Base-by-base conservation (phyloP, 2,797 vertebrate species). In the Lindbergichthys nudifrons region DNA sequence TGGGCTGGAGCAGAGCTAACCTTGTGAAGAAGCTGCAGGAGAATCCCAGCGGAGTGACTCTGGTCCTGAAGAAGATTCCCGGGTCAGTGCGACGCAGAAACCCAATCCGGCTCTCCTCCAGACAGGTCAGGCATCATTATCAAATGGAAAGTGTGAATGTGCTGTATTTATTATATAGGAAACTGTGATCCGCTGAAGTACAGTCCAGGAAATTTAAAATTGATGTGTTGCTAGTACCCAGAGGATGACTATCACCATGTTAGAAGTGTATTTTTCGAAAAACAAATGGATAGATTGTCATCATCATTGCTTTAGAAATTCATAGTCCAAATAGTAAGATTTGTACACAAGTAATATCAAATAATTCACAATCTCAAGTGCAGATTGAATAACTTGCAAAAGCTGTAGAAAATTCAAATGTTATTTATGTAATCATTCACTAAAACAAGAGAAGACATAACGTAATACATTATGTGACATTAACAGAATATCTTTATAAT, bases 1-100 rank as follows among this genome's bases (percentile, higher is more conserved):
- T 99, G 89, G 98, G 97, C 62, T 99, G 98, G 98, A 96, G 96
- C 56, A 92, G 85, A 6, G 69, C 61, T 50, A 98, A 93, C 68
- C 91, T 98, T 54, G 84, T 91, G 6, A 94, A 90, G 83, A 98
- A 98, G 88, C 94, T 99, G 21, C 92, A 80, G 54, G 96, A 96
- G 89, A 95, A 95, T 71, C 91, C 92, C 0, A 88, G 46, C 0
- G 88, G 87, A 5, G 95, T 96, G 80, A 95, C 93, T 1, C 84
- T 99, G 78, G 90, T 99, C 81, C 90, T 99, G 73, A 99, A 96
- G 93, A 98, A 96, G 88, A 86, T 97, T 52, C 95, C 96, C 0
- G 91, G 70, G 0, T 91, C 89, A 2, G 65, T 79, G 14, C 79
- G 48, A 57, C 81, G 19, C 50, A 88, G 53, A 75, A 52, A 83